Conservation (phyloP, 1,140 invertebrate species). For the Drosophila watanabei region DNA sequence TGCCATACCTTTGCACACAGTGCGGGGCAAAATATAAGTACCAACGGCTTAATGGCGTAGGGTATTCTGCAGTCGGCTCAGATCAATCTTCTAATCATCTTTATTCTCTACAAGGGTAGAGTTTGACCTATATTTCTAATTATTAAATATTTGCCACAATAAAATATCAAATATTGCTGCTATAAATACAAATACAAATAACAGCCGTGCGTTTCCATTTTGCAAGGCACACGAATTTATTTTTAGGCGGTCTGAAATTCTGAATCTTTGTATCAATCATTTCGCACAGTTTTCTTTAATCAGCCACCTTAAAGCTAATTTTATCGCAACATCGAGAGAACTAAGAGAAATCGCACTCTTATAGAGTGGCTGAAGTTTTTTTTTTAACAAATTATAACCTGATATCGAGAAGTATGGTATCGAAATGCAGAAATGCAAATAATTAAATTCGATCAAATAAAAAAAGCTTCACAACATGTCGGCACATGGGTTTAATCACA, state of each 20-base stretch:
- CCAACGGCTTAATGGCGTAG: background rate
- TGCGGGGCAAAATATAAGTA: background rate
- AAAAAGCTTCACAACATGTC: background rate
- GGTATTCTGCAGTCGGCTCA: background rate
- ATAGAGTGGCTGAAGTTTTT: too few species aligned
- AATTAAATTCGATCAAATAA: slow-evolving; percentile 10
- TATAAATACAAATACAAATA: slow-evolving; percentile 20
- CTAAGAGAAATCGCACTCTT: background rate
- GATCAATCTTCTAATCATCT: background rate
- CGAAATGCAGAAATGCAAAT: slow-evolving; percentile 14
- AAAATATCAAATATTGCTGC: slow-evolving; percentile 12
- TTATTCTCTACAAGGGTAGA: background rate
- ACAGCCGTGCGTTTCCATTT: slow-evolving; percentile 11
- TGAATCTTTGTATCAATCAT: slow-evolving; percentile 27
- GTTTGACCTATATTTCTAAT: slow-evolving; percentile 1
- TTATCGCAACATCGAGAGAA: slow-evolving; percentile 1
- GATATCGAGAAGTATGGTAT: background rate
- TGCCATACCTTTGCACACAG: background rate
- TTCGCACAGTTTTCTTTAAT: slow-evolving; percentile 2
- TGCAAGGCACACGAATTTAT: slow-evolving; percentile 21
- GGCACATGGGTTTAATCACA: slow-evolving; percentile 25
- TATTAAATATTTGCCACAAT: slow-evolving; percentile 12
- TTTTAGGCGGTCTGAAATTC: slow-evolving; percentile 38
- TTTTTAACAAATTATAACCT: too few species aligned
- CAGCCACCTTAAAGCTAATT: slow-evolving; percentile 1